These are phyloP conservation scores for Arizona elegans DNA, from an alignment of 2,113 vertebrate species.

Conservation along the genomic window DNA sequence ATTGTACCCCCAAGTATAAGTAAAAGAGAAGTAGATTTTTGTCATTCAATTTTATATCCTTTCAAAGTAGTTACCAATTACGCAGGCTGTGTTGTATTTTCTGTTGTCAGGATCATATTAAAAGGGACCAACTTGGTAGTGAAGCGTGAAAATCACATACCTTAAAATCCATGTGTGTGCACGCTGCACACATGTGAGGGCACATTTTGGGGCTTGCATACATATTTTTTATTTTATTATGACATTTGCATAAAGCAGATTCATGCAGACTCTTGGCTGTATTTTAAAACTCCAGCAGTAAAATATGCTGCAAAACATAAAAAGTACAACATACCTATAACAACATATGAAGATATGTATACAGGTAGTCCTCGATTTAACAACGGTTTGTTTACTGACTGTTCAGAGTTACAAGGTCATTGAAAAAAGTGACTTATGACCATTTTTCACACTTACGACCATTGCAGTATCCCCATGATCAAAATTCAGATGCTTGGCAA, in stretches of 20 bases:
- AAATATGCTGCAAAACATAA: neutral
- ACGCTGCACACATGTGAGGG: neutral
- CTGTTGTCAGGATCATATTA: slow-evolving; percentile 25
- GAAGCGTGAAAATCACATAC: slow-evolving; percentile 3
- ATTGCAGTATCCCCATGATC: neutral
- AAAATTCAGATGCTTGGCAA: neutral
- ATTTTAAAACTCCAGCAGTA: neutral
- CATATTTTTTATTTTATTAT: neutral
- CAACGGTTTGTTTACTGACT: neutral
- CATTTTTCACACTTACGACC: neutral
- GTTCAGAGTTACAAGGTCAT: neutral
- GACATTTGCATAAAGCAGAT: neutral
- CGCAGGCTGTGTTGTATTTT: neutral
- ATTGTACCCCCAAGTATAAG: slow-evolving; percentile 38
- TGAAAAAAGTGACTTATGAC: neutral
- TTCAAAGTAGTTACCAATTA: slow-evolving; percentile 28
- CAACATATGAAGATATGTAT: neutral
- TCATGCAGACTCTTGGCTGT: neutral
- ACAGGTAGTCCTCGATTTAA: neutral
- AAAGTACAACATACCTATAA: neutral
- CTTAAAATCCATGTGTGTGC: slow-evolving; percentile 10
- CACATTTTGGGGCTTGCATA: neutral
- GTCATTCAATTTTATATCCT: slow-evolving; percentile 35
- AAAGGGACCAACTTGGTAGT: slow-evolving; percentile 8
- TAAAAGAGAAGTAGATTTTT: slow-evolving; percentile 30